These are phyloP conservation scores for Sebastes elongatus DNA, from an alignment of 2,797 vertebrate genomes.

Conservation along the genomic window DNA sequence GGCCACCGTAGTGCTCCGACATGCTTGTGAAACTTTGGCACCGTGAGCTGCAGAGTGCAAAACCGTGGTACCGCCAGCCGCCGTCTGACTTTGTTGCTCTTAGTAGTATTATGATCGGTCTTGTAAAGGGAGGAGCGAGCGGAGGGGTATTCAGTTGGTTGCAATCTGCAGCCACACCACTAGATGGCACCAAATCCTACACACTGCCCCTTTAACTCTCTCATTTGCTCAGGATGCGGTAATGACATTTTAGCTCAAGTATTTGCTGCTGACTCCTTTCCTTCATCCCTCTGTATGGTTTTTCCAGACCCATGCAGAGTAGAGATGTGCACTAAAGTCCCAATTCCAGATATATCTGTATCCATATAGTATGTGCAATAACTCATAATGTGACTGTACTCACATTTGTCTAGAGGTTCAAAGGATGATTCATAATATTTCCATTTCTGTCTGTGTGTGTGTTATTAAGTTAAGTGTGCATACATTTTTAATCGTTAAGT, in stretches of 20 bases:
- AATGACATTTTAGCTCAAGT: background rate
- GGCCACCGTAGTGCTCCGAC: too few relatives aligned
- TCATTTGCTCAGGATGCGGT: background rate
- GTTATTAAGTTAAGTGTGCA: background rate
- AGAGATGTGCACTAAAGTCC: background rate
- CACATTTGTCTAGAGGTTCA: background rate
- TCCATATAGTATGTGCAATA: background rate
- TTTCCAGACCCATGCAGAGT: background rate
- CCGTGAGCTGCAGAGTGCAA: too few relatives aligned
- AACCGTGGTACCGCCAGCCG: too few relatives aligned
- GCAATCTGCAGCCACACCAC: background rate
- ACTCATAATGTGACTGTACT: background rate
- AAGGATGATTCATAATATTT: slow-evolving; percentile 22
- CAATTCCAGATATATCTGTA: background rate
- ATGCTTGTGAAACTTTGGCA: too few relatives aligned
- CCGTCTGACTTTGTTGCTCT: too few relatives aligned
- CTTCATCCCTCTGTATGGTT: background rate
- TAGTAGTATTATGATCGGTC: too few relatives aligned
- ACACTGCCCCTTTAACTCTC: background rate
- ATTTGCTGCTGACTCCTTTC: background rate
- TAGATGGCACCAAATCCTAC: background rate
- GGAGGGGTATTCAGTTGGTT: too few relatives aligned
- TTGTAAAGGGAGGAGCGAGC: too few relatives aligned
- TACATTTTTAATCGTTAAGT: slow-evolving; percentile 26
- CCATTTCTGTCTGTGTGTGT: background rate